Conservation (phyloP, 2,113 vertebrate genomes). For the Coracopsis vasa region DNA sequence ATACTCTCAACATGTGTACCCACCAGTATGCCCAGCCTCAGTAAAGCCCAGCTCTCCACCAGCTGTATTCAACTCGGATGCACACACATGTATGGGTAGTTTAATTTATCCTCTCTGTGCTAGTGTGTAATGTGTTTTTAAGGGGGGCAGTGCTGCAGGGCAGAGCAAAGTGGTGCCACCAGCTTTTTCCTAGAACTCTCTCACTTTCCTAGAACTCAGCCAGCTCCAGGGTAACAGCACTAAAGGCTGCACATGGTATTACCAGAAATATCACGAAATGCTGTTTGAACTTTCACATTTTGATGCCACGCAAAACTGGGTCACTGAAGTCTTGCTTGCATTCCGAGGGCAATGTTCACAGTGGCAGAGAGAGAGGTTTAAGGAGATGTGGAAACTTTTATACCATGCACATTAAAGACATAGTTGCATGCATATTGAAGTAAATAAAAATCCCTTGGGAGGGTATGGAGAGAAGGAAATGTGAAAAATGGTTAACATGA, state of each 20-base stretch:
- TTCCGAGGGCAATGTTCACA: background rate
- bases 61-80: background rate
- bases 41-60: background rate
- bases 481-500: background rate
- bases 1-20: too few relatives aligned
- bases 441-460: background rate
- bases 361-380: background rate
- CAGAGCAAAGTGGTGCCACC: background rate
- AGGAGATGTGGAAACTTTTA: background rate
- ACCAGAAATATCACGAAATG: slow-evolving; percentile 10
- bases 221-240: background rate
- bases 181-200: background rate
- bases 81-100: background rate
- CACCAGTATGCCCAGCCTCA: background rate
- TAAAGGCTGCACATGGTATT: background rate
- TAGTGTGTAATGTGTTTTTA: slow-evolving; percentile 7
- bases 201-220: slow-evolving; percentile 1
- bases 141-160: background rate
- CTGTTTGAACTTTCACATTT: slow-evolving; percentile 2
- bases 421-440: background rate
- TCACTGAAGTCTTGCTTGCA: background rate
- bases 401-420: too few relatives aligned
- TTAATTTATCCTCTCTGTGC: slow-evolving; percentile 13
- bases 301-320: background rate
- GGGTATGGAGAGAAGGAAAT: background rate